Evolutionary conservation across 2,888 invertebrate genomes (phyloP), one percentile per base, ranked within the genome.

Genomic region (Abrostola tripartita): DNA sequence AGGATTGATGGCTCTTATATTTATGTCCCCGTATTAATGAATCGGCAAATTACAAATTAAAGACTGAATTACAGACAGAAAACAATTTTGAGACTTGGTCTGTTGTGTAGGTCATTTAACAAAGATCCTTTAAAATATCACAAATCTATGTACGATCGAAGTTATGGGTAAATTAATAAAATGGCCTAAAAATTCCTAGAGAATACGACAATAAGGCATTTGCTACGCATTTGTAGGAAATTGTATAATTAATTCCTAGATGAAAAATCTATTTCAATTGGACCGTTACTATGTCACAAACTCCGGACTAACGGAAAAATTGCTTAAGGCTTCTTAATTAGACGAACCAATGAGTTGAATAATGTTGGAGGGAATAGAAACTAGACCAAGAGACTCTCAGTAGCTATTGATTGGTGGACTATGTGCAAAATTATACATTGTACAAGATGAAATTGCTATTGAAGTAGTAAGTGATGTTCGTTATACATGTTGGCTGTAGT

Each of bases 201-300:
- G n/a, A n/a, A n/a, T n/a, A n/a, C n/a, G n/a, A n/a, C n/a, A n/a
- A n/a, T n/a, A n/a, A n/a, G n/a, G n/a, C n/a, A n/a, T n/a, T n/a
- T n/a, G n/a, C n/a, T n/a, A n/a, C n/a, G n/a, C n/a, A n/a, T n/a
- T n/a, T n/a, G n/a, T n/a, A n/a, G n/a, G n/a, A n/a, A n/a, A n/a
- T n/a, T n/a, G n/a, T n/a, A n/a, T n/a, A n/a, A n/a, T n/a, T n/a
- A n/a, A 24, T 44, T 44, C 50, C 4, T 41, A 12, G 59, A 50
- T 53, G 35, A 42, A 52, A 49, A 60, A 62, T 51, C 14, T 24
- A 38, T 54, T 68, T 57, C 58, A 71, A 63, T 72, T 55, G 68
- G 60, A 68, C 63, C 63, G 63, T 72, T 60, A 72, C 57, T 12
- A 41, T 52, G 57, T 63, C 57, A 55, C 40, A 57, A 68, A 68